Base-by-base conservation (phyloP, 2,888 invertebrate species). In the Latrodectus hesperus region DNA sequence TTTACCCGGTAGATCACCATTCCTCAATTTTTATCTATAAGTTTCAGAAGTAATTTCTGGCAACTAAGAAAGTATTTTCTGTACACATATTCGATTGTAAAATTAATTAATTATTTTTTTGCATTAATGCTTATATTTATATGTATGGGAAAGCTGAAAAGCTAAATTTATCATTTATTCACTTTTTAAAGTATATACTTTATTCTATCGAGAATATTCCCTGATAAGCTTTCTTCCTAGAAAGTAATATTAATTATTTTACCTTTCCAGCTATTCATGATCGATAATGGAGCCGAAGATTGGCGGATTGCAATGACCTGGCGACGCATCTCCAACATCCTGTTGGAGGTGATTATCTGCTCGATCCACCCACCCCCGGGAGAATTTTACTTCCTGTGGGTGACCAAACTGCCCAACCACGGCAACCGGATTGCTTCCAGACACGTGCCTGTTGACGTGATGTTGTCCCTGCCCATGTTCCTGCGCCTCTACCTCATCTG, bases 241-340 rank as follows among this genome's bases (percentile, higher is more conserved):
- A 38, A 60, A 10, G 3, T 55, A 55, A 55, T 16, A 60, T n/a
- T 60, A n/a, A 10, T 60, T 60, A 10, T 65, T 76, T 76, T 11
- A 53, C 10, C 78, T 84, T 94, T 94, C 71, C 95, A 99, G 99
- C 95, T 99, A 94, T 99, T 99, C 95, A 98, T 99, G 96, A 98
- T 99, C 94, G 99, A 99, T 95, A 99, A 99, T 94, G 99, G 99
- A 94, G 98, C 99, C 90, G 99, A 99, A 93, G 99, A 99, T 94
- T 99, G 99, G 99, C 95, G 99, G 92, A 99, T 99, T 94, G 99
- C 99, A 92, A 98, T 99, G 96, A 99, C 99, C 91, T 98, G 97
- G 96, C 98, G 98, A 93, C 95, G 99, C 93, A 96, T 98, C 93
- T 95, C 95, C 91, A 97, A 97, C 94, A 98, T 99, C 92, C 94